Percentiles rank a stretch among this genome's conserved stretches.
phyloP scores from a whole-genome alignment of 2,797 vertebrate species.

The Ptychadena robeensis region DNA sequence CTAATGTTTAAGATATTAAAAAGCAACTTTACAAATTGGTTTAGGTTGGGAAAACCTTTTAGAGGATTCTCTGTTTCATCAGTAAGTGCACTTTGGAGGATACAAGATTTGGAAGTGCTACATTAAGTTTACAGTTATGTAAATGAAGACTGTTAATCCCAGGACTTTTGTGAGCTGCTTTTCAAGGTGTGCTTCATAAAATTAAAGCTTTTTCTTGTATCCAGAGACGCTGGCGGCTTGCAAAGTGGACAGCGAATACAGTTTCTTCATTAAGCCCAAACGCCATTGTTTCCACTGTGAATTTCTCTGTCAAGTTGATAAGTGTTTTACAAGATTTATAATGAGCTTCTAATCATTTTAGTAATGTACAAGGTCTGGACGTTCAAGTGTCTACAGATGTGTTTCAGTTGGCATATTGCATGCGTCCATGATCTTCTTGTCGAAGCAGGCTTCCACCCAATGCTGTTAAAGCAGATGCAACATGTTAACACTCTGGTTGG shows the following conservation, averaged over 20 bases:
- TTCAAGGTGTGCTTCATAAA: constrained; percentile 69
- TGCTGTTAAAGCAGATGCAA: no score
- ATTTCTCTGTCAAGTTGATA: constrained; percentile 28
- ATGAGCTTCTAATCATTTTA: constrained; percentile 42
- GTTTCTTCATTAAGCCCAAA: not conserved
- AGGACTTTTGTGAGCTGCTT: constrained; percentile 59
- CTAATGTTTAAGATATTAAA: constrained; percentile 82
- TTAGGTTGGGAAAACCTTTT: constrained; percentile 81
- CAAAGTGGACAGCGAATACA: constrained; percentile 45
- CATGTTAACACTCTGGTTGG: not conserved
- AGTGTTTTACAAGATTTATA: constrained; percentile 42
- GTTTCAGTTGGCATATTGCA: not conserved
- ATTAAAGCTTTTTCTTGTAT: constrained; percentile 61
- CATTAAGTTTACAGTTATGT: constrained; percentile 76
- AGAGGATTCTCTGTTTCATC: constrained; percentile 80
- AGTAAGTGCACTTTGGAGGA: constrained; percentile 76
- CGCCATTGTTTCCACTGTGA: constrained; percentile 47
- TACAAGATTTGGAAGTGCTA: constrained; percentile 64
- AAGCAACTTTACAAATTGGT: constrained; percentile 82
- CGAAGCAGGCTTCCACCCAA: not conserved
- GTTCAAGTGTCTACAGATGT: constrained; percentile 18
- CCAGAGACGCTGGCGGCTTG: constrained; percentile 59
- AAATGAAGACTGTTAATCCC: constrained; percentile 74
- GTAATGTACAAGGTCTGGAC: constrained; percentile 31
- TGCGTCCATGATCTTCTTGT: not conserved